Base-by-base conservation (phyloP, 1,140 invertebrate genomes). In the Leptinotarsa defecta region DNA sequence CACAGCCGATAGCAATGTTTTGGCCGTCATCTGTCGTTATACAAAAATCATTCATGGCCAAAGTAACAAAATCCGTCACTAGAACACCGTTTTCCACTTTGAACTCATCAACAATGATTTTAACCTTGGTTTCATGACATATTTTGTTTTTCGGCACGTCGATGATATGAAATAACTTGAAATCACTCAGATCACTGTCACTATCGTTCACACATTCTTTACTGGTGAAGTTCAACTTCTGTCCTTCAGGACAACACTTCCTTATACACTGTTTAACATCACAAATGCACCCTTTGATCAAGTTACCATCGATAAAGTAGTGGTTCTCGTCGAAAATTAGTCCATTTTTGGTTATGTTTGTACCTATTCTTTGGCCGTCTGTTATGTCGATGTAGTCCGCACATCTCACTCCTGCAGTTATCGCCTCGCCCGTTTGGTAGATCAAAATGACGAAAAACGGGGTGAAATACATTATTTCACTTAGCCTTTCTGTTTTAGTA, bases 201-300 rank as follows among this genome's bases (percentile, higher is more conserved):
- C 20, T 63, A n/a, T 73, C 43, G 15, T 8, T 65, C 17, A 65
- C 71, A 48, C 71, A 73, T 24, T 27, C 27, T 22, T 48, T 73
- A 11, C 34, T 73, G 17, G 71, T 73, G 48, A 64, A 17, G 20
- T 73, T 73, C 24, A 73, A 27, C 27, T 27, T 61, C n/a, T 79
- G 71, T 34, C 74, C 73, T 17, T 43, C 43, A 3, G 13, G 13
- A 68, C 80, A 81, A 75, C 80, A 81, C 71, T 77, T 78, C 34
- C 74, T 62, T 4, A 79, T n/a, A 68, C 80, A 81, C 4, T 68
- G 27, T 27, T 52, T 74, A 13, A 78, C 57, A 15, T 77, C 63
- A 67, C 80, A 81, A 48, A 78, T 68, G 57, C 80, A 81, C 4
- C 80, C 80, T n/a, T 48, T 52, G 17, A 71, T 74, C 5, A 49